Conservation (phyloP, 1,140 invertebrate genomes). For the Neodiprion lecontei region DNA sequence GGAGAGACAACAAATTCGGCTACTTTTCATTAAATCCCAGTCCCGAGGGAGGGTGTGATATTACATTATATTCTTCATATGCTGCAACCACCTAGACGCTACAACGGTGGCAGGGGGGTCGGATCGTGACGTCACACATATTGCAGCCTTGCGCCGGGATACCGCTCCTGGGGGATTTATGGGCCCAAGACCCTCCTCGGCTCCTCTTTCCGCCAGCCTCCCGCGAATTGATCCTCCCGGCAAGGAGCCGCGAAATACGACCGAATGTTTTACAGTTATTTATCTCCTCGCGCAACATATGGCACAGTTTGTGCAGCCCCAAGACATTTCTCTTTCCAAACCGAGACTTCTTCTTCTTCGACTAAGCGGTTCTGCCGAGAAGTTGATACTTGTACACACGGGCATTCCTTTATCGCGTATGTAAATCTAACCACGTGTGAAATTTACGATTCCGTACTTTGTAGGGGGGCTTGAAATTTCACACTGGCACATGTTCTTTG, state of each 20-base stretch:
- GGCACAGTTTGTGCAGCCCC: not conserved
- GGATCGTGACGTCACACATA: constrained; percentile 14
- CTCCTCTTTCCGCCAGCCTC: not conserved
- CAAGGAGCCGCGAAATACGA: constrained; percentile 15
- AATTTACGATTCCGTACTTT: too few species aligned
- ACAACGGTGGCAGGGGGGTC: not conserved
- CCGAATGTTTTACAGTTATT: constrained; percentile 12
- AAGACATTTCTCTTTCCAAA: not conserved
- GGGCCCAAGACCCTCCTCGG: not conserved
- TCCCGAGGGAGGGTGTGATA: constrained; percentile 46
- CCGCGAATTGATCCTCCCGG: constrained; percentile 12
- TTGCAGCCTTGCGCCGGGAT: constrained; percentile 1
- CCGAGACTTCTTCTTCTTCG: too few species aligned
- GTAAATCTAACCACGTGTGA: too few species aligned
- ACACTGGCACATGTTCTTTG: too few species aligned
- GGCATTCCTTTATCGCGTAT: too few species aligned
- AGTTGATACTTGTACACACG: too few species aligned
- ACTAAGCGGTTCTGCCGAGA: too few species aligned
- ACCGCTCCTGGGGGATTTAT: not conserved
- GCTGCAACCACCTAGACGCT: constrained; percentile 20
- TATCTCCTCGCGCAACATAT: constrained; percentile 10
- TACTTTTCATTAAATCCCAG: constrained; percentile 54
- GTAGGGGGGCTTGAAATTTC: too few species aligned
- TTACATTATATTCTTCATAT: constrained; percentile 45
- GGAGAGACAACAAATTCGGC: constrained; percentile 51